Conservation (phyloP, 2,797 vertebrate genomes). For the Potorous gilbertii region DNA sequence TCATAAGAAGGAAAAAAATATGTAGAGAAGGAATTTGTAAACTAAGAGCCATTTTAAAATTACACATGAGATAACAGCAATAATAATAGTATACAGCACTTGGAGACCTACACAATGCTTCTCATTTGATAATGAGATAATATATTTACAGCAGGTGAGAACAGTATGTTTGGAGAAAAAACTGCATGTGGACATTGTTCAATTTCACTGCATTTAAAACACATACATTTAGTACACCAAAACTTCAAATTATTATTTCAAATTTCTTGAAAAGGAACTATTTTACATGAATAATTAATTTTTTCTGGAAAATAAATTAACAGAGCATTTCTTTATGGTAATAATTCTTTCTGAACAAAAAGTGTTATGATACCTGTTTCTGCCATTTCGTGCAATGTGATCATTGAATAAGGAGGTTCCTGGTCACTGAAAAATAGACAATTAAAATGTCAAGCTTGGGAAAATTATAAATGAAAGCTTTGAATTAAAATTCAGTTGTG, state of each 20-base stretch:
- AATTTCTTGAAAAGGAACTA: background rate
- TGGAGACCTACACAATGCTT: background rate
- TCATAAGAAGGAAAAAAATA: background rate
- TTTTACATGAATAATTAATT: constrained; percentile 30
- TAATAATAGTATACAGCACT: background rate
- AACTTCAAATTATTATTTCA: background rate
- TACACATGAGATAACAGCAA: background rate
- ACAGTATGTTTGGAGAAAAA: background rate
- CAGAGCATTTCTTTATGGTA: constrained; percentile 47
- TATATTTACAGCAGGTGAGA: background rate
- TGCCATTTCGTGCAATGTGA: constrained; percentile 99
- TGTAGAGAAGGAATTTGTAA: background rate
- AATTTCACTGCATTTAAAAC: background rate
- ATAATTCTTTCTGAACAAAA: constrained; percentile 60
- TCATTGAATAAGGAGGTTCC: constrained; percentile 99
- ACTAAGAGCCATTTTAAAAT: background rate
- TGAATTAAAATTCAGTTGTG: constrained; percentile 56
- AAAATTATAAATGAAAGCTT: constrained; percentile 59
- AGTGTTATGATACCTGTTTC: constrained; percentile 93
- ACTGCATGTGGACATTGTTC: background rate
- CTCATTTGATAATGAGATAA: background rate
- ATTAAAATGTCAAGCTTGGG: constrained; percentile 75
- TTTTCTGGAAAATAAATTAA: constrained; percentile 5
- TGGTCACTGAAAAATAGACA: constrained; percentile 94
- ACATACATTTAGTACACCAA: background rate